Percentiles rank a stretch among this genome's conserved stretches.
These are phyloP conservation scores for Lepidostoma basale DNA, from an alignment of 1,140 invertebrate species.

Conservation along the genomic window DNA sequence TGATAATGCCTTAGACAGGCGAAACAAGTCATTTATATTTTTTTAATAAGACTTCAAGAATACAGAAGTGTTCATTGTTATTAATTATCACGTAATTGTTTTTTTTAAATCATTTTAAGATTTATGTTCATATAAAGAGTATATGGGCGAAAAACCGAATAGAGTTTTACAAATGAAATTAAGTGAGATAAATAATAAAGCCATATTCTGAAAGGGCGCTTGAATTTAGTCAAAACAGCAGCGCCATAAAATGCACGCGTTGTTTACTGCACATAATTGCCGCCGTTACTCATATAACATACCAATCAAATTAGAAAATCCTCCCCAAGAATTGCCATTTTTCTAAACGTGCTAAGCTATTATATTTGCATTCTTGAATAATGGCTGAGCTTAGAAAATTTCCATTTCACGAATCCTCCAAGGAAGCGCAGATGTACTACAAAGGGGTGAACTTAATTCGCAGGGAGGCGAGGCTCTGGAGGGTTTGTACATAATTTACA, in stretches of 20 bases:
- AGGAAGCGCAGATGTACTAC: slow-evolving; percentile 25
- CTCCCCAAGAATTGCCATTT: neutral
- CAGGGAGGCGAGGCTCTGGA: neutral
- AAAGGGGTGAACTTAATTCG: slow-evolving; percentile 22
- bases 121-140: too few relatives aligned
- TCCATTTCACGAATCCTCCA: slow-evolving; percentile 35
- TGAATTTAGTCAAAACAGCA: too few relatives aligned
- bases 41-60: too few relatives aligned
- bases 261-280: neutral
- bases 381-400: slow-evolving; percentile 20
- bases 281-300: neutral
- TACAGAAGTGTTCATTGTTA: too few relatives aligned
- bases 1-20: too few relatives aligned
- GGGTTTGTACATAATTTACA: slow-evolving; percentile 23
- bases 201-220: too few relatives aligned
- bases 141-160: too few relatives aligned
- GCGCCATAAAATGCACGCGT: neutral
- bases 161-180: too few relatives aligned
- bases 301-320: slow-evolving; percentile 31
- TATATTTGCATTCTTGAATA: slow-evolving; percentile 37
- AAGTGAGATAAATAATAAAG: too few relatives aligned
- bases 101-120: too few relatives aligned
- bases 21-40: too few relatives aligned
- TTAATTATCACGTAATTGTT: too few relatives aligned
- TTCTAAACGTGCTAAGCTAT: slow-evolving; percentile 42